These are phyloP conservation scores for Pollimyrus isidori DNA, from an alignment of 2,113 vertebrate genomes.

Conservation along the genomic window DNA sequence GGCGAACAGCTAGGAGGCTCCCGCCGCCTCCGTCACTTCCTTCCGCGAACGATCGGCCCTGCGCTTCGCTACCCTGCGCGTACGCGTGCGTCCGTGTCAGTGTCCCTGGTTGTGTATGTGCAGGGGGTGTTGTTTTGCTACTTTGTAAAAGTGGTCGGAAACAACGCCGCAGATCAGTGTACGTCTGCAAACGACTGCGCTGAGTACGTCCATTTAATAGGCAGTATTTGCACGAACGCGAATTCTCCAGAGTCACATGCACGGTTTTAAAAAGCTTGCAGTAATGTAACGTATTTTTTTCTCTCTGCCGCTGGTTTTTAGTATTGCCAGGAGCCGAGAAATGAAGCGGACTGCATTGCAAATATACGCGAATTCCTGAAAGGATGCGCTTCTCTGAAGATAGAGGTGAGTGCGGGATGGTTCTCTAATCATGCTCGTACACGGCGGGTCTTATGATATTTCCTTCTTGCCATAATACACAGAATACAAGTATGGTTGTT, in stretches of 20 bases:
- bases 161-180: background rate
- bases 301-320: conserved; percentile 54
- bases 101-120: background rate
- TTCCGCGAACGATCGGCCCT: background rate
- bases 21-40: conserved; percentile 19
- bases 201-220: background rate
- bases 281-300: background rate
- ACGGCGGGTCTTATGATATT: background rate
- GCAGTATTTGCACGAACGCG: background rate
- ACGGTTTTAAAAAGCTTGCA: background rate
- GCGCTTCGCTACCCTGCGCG: background rate
- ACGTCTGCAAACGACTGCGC: background rate
- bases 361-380: conserved; percentile 89
- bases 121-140: background rate
- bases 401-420: conserved; percentile 74
- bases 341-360: conserved; percentile 74
- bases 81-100: background rate
- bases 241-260: background rate
- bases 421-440: background rate
- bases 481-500: too few species aligned
- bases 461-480: background rate
- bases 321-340: conserved; percentile 82
- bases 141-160: background rate
- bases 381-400: conserved; percentile 75
- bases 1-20: background rate